Evolutionary conservation across 2,113 vertebrate genomes (phyloP), one percentile per base, ranked within the genome.

Genomic region (Canis aureus): DNA sequence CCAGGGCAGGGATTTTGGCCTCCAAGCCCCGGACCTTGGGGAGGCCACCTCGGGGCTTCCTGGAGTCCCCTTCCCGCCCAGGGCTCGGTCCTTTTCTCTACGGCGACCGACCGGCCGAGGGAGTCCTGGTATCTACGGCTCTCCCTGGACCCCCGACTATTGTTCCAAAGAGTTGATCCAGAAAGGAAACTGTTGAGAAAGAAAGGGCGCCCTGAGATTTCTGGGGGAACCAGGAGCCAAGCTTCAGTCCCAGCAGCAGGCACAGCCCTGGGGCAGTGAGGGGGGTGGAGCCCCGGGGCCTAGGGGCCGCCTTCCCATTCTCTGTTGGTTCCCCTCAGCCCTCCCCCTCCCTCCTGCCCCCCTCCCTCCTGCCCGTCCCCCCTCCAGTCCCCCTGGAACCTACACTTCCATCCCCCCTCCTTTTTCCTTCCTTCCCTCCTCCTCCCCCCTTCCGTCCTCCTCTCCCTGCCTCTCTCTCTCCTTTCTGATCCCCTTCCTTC

Each of bases 151-250:
- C 35, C 60, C 49, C 32, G 20, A 11, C 78, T 71, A 4, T 11
- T 64, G 62, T 73, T 73, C 20, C n/a, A 38, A 35, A 93, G 62
- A 62, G 29, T 79, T 92, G 86, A 87, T 87, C 76, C 93, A 88
- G 49, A 89, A 92, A 57, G 11, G 59, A 55, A 92, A 79, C 71
- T 32, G 15, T 35, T 57, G 19, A 67, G 73, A 76, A 76, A 91
- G 53, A 81, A 27, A 62, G 25, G 35, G 49, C n/a, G 13, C 51
- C 11, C 2, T 9, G 69, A 7, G 20, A 29, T 55, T 57, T 38
- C 15, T 32, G 35, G 32, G 60, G 15, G 87, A 78, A 12, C 17
- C 55, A 20, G 15, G 49, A 71, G 10, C n/a, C 4, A 2, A 25
- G 51, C 62, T 10, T 60, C 23, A 22, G 57, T 43, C 22, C n/a